Evolutionary conservation across 1,140 invertebrate genomes (phyloP), one percentile per base, ranked within the genome.

Genomic region (Drosophila virilis): DNA sequence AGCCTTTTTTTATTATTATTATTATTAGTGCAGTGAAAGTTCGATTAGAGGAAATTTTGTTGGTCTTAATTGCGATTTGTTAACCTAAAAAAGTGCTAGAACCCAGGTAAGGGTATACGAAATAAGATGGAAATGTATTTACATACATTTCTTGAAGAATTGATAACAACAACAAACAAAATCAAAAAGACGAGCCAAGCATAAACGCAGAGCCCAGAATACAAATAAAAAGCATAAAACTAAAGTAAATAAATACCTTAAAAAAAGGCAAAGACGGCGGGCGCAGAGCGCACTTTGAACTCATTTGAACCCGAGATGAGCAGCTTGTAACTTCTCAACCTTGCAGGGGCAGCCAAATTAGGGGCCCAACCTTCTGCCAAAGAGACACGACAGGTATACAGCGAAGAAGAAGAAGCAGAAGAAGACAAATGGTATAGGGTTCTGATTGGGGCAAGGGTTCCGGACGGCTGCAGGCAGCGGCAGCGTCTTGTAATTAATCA

Each of bases 121-220:
- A 52, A 33, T 3, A 22, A 52, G 37, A 35, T 58, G 10, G 22
- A 58, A 42, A 58, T 43, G n/a, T 66, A 72, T 72, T 61, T 72
- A 51, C 66, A 66, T 72, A 61, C 15, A 28, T 28, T 43, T 2
- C 3, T 15, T 17, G 7, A 28, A 57, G 35, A 64, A 82, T 69
- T 75, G 75, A 78, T 82, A 83, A 83, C 76, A 83, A 83, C 80
- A 70, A 76, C 65, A 65, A 74, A 82, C 76, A 84, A 58, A 68
- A 61, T 59, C 65, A 28, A 69, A 69, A 74, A 57, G 33, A 33
- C 48, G 13, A 57, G 17, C 13, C 15, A 7, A n/a, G 46, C 46
- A n/a, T 35, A 52, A 9, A 13, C 8, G 43, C 43, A 57, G 55
- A 54, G 42, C 37, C 51, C 43, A 66, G 50, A 55, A 78, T 67